phyloP scores from a whole-genome alignment of 1,140 invertebrate species.

The Drosophila trapezifrons region DNA sequence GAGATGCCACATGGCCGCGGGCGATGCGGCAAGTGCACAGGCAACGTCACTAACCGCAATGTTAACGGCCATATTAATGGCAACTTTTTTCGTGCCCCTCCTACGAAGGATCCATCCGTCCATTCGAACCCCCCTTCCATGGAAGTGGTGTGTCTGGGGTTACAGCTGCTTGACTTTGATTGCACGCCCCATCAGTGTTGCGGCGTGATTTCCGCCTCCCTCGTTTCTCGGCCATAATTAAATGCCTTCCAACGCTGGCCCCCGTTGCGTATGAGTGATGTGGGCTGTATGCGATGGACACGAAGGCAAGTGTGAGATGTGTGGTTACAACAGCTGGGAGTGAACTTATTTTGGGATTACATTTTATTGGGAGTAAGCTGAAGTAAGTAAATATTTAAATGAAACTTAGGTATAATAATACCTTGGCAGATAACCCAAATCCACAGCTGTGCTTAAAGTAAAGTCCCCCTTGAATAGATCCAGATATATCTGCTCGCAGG shows the following conservation, averaged over 20 bases:
- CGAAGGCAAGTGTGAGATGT: neutral
- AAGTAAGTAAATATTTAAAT: too few species aligned
- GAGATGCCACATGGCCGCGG: slow-evolving; percentile 17
- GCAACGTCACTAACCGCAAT: slow-evolving; percentile 68
- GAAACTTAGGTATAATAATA: neutral
- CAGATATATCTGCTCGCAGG: neutral
- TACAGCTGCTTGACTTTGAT: slow-evolving; percentile 75
- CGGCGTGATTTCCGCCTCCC: slow-evolving; percentile 42
- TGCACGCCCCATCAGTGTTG: slow-evolving; percentile 56
- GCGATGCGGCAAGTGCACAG: slow-evolving; percentile 51
- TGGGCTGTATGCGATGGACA: neutral
- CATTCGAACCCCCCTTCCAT: slow-evolving; percentile 16
- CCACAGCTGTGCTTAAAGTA: neutral
- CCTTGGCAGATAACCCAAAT: neutral
- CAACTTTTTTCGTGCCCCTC: slow-evolving; percentile 43
- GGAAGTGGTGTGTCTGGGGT: slow-evolving; percentile 53
- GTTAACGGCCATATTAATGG: slow-evolving; percentile 78
- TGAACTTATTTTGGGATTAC: neutral
- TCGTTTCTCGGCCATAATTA: slow-evolving; percentile 50
- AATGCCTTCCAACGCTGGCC: slow-evolving; percentile 33
- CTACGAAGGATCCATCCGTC: neutral
- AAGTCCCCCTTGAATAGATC: neutral
- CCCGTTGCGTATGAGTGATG: slow-evolving; percentile 41
- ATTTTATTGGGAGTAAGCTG: too few species aligned
- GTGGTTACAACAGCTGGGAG: neutral